phyloP scores from a whole-genome alignment of 2,888 invertebrate species.

The Pandemis corylana region DNA sequence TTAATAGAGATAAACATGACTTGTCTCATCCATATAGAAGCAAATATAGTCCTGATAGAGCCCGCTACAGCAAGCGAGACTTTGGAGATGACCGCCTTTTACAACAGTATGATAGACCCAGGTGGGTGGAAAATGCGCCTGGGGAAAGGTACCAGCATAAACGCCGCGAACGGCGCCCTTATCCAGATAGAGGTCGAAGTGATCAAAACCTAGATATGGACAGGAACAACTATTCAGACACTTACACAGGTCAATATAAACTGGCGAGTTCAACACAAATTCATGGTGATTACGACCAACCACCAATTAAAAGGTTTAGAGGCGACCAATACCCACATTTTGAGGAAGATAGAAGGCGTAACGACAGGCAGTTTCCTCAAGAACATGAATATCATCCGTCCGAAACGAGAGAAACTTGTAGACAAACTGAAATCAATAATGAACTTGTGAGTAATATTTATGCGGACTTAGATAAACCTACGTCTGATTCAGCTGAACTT shows the following conservation, averaged over 20 bases:
- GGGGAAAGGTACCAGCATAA: slow-evolving; percentile 52
- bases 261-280: slow-evolving; percentile 35
- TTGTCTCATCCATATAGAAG: slow-evolving; percentile 51
- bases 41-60: slow-evolving; percentile 58
- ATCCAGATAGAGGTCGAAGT: slow-evolving; percentile 47
- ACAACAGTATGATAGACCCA: slow-evolving; percentile 53
- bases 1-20: slow-evolving; percentile 56
- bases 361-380: slow-evolving; percentile 45
- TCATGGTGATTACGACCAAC: slow-evolving; percentile 59
- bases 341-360: slow-evolving; percentile 48
- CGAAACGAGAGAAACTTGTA: slow-evolving; percentile 44
- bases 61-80: slow-evolving; percentile 50
- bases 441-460: slow-evolving; percentile 56
- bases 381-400: slow-evolving; percentile 42
- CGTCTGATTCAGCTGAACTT: slow-evolving; percentile 54
- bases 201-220: slow-evolving; percentile 50
- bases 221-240: slow-evolving; percentile 50
- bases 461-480: slow-evolving; percentile 57
- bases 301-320: slow-evolving; percentile 59
- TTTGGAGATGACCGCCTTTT: slow-evolving; percentile 52
- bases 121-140: slow-evolving; percentile 59
- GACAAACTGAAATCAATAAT: slow-evolving; percentile 48
- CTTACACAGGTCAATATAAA: slow-evolving; percentile 56
- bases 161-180: slow-evolving; percentile 51
- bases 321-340: slow-evolving; percentile 48